phyloP scores from a whole-genome alignment of 2,888 invertebrate genomes.

The Acrobasis consociella region DNA sequence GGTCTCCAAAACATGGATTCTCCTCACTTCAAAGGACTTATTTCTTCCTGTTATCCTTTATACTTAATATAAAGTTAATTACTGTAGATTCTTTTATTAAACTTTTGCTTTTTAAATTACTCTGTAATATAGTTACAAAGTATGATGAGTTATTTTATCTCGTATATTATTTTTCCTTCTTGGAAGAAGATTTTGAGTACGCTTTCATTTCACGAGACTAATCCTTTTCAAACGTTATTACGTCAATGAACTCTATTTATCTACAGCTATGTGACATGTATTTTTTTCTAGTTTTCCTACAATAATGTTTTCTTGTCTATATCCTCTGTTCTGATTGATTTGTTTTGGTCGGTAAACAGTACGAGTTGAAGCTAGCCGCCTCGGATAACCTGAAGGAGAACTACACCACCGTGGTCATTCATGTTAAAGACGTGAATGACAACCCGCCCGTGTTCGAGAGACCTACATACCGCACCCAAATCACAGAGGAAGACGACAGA shows the following conservation, averaged over 20 bases:
- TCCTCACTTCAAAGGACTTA: slow-evolving; percentile 27
- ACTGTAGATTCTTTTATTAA: slow-evolving; percentile 41
- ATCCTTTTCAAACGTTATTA: not conserved
- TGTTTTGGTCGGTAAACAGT: slow-evolving; percentile 81
- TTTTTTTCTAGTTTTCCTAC: not conserved
- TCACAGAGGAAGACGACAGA: slow-evolving; percentile 97
- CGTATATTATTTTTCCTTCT: slow-evolving; percentile 4
- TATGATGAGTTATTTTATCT: slow-evolving; percentile 39
- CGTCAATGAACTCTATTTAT: not conserved
- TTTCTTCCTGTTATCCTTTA: slow-evolving; percentile 43
- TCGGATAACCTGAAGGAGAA: slow-evolving; percentile 98
- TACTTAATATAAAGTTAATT: slow-evolving; percentile 54
- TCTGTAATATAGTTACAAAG: slow-evolving; percentile 51
- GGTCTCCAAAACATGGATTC: slow-evolving; percentile 17
- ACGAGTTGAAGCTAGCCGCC: slow-evolving; percentile 96
- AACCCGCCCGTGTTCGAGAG: slow-evolving; percentile 98
- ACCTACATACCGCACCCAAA: slow-evolving; percentile 96
- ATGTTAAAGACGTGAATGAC: slow-evolving; percentile 99
- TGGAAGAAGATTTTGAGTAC: slow-evolving; percentile 6
- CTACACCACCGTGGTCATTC: slow-evolving; percentile 97
- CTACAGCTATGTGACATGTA: not conserved
- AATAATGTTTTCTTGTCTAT: not conserved
- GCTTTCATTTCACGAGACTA: not conserved
- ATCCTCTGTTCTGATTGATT: slow-evolving; percentile 23
- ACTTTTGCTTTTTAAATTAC: slow-evolving; percentile 47